phyloP scores from a whole-genome alignment of 2,888 invertebrate species.

The Griposia aprilina region DNA sequence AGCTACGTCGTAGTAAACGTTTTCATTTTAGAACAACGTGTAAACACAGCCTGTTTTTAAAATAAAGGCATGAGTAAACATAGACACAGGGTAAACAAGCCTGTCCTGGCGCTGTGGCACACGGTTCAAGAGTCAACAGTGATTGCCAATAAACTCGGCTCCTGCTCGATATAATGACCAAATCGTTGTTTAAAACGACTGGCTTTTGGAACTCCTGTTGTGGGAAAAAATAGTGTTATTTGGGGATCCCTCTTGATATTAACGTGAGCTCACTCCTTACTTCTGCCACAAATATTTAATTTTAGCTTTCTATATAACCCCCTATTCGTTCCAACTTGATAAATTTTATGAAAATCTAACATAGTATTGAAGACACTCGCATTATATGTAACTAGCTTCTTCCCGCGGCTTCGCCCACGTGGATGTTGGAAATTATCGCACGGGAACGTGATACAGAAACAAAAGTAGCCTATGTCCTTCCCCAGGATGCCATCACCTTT shows the following conservation, averaged over 20 bases:
- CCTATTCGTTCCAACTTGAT: too few relatives aligned
- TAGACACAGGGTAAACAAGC: conserved; percentile 35
- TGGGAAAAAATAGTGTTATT: not conserved
- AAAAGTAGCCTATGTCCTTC: too few relatives aligned
- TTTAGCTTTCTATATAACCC: too few relatives aligned
- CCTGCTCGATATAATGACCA: not conserved
- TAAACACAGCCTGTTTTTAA: conserved; percentile 17
- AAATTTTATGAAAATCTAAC: too few relatives aligned
- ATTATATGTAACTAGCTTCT: too few relatives aligned
- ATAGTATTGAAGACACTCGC: too few relatives aligned
- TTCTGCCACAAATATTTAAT: too few relatives aligned
- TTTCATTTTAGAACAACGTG: conserved; percentile 11
- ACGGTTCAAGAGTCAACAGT: conserved; percentile 13
- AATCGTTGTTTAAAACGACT: not conserved
- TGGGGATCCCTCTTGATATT: not conserved
- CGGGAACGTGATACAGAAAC: too few relatives aligned
- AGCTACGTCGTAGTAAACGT: not conserved
- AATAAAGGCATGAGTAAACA: conserved; percentile 39
- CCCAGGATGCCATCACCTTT: too few relatives aligned
- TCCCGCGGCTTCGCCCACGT: too few relatives aligned
- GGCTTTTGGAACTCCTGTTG: not conserved
- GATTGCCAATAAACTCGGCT: conserved; percentile 18
- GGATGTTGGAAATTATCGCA: too few relatives aligned
- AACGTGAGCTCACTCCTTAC: not conserved
- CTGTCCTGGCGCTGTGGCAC: not conserved